Conservation (phyloP, 2,888 invertebrate genomes). For the Cosmopolites sordidus region DNA sequence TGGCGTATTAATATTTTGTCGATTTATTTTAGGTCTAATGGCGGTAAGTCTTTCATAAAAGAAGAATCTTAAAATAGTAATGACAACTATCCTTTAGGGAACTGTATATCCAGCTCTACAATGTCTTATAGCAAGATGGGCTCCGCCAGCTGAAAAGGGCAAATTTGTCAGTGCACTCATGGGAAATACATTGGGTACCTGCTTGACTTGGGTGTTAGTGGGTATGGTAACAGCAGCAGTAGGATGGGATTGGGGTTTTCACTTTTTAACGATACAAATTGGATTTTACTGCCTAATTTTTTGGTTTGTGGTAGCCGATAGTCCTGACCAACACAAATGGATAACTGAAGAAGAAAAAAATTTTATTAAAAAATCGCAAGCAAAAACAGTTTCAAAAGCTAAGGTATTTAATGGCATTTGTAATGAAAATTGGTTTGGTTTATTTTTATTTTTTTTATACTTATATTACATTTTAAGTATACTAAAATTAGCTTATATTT, state of each 20-base stretch:
- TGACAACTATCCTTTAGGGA: conserved; percentile 46
- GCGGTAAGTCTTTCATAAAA: conserved; percentile 50
- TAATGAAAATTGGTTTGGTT: too few species aligned
- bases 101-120: conserved; percentile 62
- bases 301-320: conserved; percentile 61
- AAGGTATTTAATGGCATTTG: conserved; percentile 31
- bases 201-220: conserved; percentile 64
- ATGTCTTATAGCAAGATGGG: conserved; percentile 65
- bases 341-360: conserved; percentile 60
- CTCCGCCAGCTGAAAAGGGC: conserved; percentile 70
- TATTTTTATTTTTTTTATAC: neutral
- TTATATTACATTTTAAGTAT: too few species aligned
- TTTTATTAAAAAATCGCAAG: conserved; percentile 50
- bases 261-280: conserved; percentile 57
- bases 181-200: conserved; percentile 70
- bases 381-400: conserved; percentile 31
- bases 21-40: conserved; percentile 57
- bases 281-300: conserved; percentile 57
- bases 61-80: too few species aligned
- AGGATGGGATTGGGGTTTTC: conserved; percentile 68
- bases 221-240: conserved; percentile 59
- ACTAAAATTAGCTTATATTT: too few species aligned
- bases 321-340: conserved; percentile 59
- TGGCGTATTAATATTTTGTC: conserved; percentile 51
- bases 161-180: conserved; percentile 68